Base-by-base conservation (phyloP, 1,140 invertebrate species). In the Geopemphigus sp. region DNA sequence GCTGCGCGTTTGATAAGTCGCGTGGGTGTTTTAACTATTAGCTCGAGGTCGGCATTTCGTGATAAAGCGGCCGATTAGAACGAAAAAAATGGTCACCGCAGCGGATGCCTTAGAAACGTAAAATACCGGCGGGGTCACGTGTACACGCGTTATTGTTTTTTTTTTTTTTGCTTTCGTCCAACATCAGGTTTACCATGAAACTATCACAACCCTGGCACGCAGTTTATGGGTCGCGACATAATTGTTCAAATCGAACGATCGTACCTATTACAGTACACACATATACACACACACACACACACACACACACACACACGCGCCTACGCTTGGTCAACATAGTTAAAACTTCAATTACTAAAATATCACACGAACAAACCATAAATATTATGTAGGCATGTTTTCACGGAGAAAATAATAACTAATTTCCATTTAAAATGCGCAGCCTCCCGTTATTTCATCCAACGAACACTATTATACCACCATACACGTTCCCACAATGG, bases 341-440 rank as follows among this genome's bases (percentile, higher is more conserved):
- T 8, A 56, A n/a, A 57, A n/a, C n/a, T n/a, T n/a, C n/a, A 63
- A 63, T 66, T 15, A 24, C 39, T 24, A 47, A 50, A 39, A 47
- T 15, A 24, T 68, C 22, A 50, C 45, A 50, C 14, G 15, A 8
- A 39, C 32, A 39, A 39, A n/a, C n/a, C 32, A 39, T 3, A 39
- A 39, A 39, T 8, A 3, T 3, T 8, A 8, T 39, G 32, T 8
- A n/a, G 3, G 32, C 32, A 8, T 39, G 32, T 39, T n/a, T n/a
- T 8, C 56, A 22, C 22, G 8, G 12, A 26, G n/a, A 68, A 68
- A 68, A 68, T 50, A 68, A 68, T 50, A 68, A 39, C 22, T 50
- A 47, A 68, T 68, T 68, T 68, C 64, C 39, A 47, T 68, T 68
- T 68, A 68, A 50, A 26, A 50, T 12, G n/a, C n/a, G 45, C n/a